These are phyloP conservation scores for Maylandia zebra DNA, from an alignment of 2,113 vertebrate genomes.

Conservation along the genomic window DNA sequence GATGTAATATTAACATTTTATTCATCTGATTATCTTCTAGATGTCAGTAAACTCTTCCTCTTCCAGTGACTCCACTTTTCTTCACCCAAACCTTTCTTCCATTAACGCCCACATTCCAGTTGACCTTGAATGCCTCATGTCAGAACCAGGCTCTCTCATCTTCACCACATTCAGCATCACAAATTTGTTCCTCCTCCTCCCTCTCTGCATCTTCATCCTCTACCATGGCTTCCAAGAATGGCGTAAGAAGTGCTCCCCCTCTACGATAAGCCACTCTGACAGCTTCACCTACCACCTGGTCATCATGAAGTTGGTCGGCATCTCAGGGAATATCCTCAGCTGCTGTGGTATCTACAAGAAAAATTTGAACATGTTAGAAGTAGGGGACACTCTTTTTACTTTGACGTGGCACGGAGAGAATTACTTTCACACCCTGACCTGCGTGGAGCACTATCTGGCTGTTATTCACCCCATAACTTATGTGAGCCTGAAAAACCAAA, in stretches of 20 bases:
- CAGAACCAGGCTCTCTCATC: neutral
- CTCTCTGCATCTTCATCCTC: neutral
- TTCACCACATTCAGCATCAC: neutral
- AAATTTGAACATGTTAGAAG: accelerated
- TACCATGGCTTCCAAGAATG: neutral
- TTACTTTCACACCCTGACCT: neutral
- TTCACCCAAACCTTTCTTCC: too few relatives aligned
- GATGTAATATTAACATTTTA: neutral
- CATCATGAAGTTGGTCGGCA: neutral
- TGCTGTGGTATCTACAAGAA: neutral
- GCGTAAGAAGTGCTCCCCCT: neutral
- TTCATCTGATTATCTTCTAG: neutral
- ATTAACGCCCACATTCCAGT: neutral
- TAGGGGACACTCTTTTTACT: neutral
- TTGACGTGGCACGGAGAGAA: accelerated
- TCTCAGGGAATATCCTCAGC: neutral
- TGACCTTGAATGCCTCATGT: neutral
- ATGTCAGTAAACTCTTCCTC: neutral
- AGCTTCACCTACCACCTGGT: neutral
- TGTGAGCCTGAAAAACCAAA: neutral
- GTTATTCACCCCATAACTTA: neutral
- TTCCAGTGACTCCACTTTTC: neutral
- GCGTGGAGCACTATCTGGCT: neutral
- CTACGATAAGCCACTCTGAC: neutral
- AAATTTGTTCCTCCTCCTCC: neutral